A percentile compares a stretch with the other conserved stretches of the same genome.
Conservation (phyloP, 2,113 vertebrate genomes). For the Actenoides hombroni region DNA sequence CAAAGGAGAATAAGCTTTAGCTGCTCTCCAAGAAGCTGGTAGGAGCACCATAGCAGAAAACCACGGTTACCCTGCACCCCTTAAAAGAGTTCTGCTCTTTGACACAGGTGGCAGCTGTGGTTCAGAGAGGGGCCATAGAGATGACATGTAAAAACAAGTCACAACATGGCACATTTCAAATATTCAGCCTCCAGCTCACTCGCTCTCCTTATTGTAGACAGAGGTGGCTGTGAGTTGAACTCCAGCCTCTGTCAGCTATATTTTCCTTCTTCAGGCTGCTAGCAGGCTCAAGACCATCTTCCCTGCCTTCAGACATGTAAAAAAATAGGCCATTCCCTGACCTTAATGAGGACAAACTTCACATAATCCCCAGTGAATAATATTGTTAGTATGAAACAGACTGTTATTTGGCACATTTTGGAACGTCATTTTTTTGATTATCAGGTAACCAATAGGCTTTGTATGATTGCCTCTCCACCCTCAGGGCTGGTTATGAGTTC, state of each 20-base stretch:
- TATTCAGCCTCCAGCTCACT: not conserved
- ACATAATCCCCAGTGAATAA: constrained; percentile 44
- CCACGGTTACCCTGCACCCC: not conserved
- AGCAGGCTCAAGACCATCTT: not conserved
- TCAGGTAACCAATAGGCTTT: constrained; percentile 39
- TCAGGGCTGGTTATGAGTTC: constrained; percentile 40
- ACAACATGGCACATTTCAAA: not conserved
- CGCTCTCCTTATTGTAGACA: not conserved
- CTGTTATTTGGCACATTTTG: constrained; percentile 49
- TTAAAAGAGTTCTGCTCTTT: not conserved
- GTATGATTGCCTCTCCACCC: constrained; percentile 18
- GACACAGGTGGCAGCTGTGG: not conserved
- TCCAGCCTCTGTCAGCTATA: not conserved
- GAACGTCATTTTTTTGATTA: constrained; percentile 37
- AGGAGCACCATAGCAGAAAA: not conserved
- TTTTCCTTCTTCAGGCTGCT: constrained; percentile 15
- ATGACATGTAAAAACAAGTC: not conserved
- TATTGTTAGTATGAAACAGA: constrained; percentile 40
- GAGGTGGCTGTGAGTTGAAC: not conserved
- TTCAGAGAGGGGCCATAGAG: not conserved
- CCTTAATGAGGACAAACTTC: constrained; percentile 62
- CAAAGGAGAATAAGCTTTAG: not conserved
- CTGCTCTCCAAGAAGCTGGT: not conserved
- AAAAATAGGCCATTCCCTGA: constrained; percentile 49
- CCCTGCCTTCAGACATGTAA: constrained; percentile 31